Evolutionary conservation across 1,140 invertebrate species (phyloP).

Genomic region (Hypsibius dujardini): DNA sequence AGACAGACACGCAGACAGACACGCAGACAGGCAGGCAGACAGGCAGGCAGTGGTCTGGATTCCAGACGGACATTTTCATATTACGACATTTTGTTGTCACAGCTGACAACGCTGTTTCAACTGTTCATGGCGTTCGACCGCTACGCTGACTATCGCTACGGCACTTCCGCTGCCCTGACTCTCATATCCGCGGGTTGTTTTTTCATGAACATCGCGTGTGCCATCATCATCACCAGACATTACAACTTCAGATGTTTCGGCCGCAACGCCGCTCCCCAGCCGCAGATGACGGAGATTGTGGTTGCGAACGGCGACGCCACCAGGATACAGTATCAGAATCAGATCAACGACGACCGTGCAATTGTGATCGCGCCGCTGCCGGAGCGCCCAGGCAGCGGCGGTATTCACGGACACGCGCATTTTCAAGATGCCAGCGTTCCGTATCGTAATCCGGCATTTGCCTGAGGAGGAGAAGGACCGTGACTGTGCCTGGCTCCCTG

Average conservation of each 20-base stretch:
- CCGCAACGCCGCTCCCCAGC: too few relatives aligned
- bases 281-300: neutral
- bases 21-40: too few relatives aligned
- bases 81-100: neutral
- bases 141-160: neutral
- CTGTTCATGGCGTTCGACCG: neutral
- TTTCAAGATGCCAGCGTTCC: too few relatives aligned
- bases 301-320: too few relatives aligned
- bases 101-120: neutral
- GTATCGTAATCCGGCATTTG: too few relatives aligned
- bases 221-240: neutral
- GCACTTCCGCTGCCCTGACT: neutral
- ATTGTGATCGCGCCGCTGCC: neutral
- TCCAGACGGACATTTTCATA: neutral
- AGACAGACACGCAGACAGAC: too few relatives aligned
- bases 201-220: slow-evolving; percentile 2
- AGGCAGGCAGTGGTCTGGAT: too few relatives aligned
- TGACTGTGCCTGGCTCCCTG: too few relatives aligned
- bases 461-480: too few relatives aligned
- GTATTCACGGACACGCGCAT: too few relatives aligned
- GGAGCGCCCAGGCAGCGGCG: neutral
- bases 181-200: neutral
- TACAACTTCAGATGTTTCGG: neutral
- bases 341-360: neutral
- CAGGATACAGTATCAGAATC: too few relatives aligned